Evolutionary conservation across 1,140 invertebrate species (phyloP), one percentile per base, ranked within the genome.

Genomic region (Condylostylus longicornis): DNA sequence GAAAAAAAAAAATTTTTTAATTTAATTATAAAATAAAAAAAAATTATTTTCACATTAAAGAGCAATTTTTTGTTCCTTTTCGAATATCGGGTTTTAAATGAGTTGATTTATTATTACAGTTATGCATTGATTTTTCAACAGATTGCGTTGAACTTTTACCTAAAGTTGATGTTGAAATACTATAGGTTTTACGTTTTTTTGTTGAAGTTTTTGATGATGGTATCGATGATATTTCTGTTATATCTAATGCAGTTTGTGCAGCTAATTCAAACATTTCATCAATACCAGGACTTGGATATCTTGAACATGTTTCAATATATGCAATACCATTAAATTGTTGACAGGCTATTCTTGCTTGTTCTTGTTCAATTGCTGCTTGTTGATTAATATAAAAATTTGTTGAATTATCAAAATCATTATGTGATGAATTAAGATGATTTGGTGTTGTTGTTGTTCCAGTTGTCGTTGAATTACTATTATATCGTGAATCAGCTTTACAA

Each of bases 401-500:
- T n/a, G n/a, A n/a, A n/a, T n/a, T n/a, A n/a, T n/a, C n/a, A n/a
- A n/a, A n/a, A n/a, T n/a, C n/a, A n/a, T n/a, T n/a, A n/a, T n/a
- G n/a, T n/a, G n/a, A n/a, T n/a, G n/a, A n/a, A n/a, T n/a, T n/a
- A n/a, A n/a, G n/a, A n/a, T n/a, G n/a, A n/a, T n/a, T n/a, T n/a
- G n/a, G n/a, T n/a, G n/a, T n/a, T 37, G 71, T 58, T 42, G 62
- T n/a, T n/a, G n/a, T n/a, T 58, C n/a, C n/a, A n/a, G n/a, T n/a
- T 38, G 65, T 62, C 36, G 70, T 56, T 6, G 61, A 65, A 42
- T 70, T 67, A 33, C 64, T 63, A 45, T 72, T 67, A 32, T 63
- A 64, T 38, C 69, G 49, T 5, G 70, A 54, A 51, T 73, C 71
- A 14, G 62, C 66, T 42, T 69, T 66, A 50, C 70, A 72, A n/a